Evolutionary conservation across 2,888 invertebrate genomes (phyloP), one percentile per base, ranked within the genome.

Genomic region (Eupeodes luniger): DNA sequence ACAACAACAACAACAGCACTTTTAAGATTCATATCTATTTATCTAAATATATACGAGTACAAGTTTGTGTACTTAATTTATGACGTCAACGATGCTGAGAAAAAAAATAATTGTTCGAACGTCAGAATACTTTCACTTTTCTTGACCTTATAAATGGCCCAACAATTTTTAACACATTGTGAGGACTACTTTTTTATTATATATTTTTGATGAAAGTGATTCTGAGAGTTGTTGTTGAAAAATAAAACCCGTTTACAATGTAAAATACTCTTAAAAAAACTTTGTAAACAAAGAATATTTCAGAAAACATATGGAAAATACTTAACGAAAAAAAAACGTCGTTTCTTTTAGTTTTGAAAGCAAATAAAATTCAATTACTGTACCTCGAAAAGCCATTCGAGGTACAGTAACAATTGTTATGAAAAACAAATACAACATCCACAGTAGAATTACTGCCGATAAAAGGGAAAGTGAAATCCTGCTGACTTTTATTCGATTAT

Each of bases 61-160:
- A 6, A 44, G 44, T 40, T 44, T 62, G 51, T 62, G 47, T 34
- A 14, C 40, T 44, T 47, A 64, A 51, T 57, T 44, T 49, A 69
- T 83, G 78, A 82, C 76, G 81, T 77, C 81, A 82, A 55, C 16
- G 66, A 66, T 59, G 59, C 14, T 9, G 66, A 59, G 55, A 69
- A 77, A 40, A 69, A 72, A 40, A 14, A 34, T 40, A 57, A 82
- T 76, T 44, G 5, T 67, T 44, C 59, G 34, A 61, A 67, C 59
- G 47, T 78, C 72, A 59, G 40, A 47, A 83, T n/a, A 74, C 72
- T 78, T 83, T 83, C 66, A 83, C 66, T 83, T 83, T 72, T 72
- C 72, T 78, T 83, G 83, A 67, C 83, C 83, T 78, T 78, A 78
- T 59, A 53, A 44, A 47, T 10, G n/a, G 55, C 44, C 57, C 57